Conservation (phyloP, 1,140 invertebrate species). For the Notospermus geniculatus region DNA sequence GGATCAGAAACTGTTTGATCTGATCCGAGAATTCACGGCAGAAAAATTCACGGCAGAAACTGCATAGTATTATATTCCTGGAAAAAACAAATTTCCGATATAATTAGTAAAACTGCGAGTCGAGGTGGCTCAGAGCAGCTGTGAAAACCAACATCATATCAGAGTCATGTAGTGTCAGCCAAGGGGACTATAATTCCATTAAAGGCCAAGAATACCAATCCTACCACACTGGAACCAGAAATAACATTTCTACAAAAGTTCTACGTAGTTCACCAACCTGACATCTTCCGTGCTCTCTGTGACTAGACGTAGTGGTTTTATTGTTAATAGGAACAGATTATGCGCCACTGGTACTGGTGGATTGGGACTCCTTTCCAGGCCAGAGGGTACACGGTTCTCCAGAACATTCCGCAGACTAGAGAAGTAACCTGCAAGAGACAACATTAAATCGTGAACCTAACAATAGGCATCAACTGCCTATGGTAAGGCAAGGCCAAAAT, state of each 20-base stretch:
- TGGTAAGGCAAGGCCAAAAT: too few species aligned
- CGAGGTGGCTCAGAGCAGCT: too few species aligned
- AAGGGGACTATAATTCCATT: too few species aligned
- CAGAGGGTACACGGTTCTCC: constrained; percentile 69
- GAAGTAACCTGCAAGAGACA: constrained; percentile 64
- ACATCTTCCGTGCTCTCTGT: constrained; percentile 32
- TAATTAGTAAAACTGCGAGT: too few species aligned
- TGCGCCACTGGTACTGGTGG: constrained; percentile 74
- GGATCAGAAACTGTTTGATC: constrained; percentile 49
- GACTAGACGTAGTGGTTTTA: constrained; percentile 64
- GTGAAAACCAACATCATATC: too few species aligned
- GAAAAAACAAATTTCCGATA: too few species aligned
- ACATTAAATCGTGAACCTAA: not conserved
- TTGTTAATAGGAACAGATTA: constrained; percentile 73
- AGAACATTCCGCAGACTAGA: constrained; percentile 68
- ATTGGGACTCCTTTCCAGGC: constrained; percentile 66
- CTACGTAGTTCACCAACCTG: too few species aligned
- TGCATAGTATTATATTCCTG: not conserved
- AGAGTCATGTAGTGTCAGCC: too few species aligned
- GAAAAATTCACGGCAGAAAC: constrained; percentile 24
- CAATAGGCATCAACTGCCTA: too few species aligned
- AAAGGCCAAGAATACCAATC: too few species aligned
- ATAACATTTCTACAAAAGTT: too few species aligned
- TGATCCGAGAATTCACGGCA: constrained; percentile 49
- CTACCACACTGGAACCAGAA: too few species aligned